A percentile compares a stretch with the other conserved stretches of the same genome.
Conservation (phyloP, 2,888 invertebrate genomes). For the Kryphioiulus occultus region DNA sequence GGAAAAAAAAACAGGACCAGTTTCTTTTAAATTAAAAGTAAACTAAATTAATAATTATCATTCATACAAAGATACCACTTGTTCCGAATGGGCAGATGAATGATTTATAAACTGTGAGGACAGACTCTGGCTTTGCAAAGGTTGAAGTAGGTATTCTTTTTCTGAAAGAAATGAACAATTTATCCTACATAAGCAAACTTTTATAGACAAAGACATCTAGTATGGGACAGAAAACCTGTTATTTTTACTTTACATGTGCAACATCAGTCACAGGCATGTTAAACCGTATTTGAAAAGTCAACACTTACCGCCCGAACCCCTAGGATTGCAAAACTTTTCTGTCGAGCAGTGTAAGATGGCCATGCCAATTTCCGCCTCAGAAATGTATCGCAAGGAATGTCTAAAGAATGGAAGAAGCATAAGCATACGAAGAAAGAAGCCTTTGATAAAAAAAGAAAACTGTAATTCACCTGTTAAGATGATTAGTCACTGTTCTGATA, state of each 20-base stretch:
- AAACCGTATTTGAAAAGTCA: neutral
- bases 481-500: neutral
- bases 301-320: neutral
- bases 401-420: neutral
- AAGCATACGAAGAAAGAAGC: neutral
- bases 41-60: neutral
- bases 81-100: neutral
- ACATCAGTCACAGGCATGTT: neutral
- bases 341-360: constrained; percentile 33
- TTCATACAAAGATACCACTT: neutral
- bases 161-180: neutral
- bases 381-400: neutral
- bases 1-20: too few relatives aligned
- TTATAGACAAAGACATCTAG: too few relatives aligned
- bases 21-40: too few relatives aligned
- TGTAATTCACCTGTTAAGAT: neutral
- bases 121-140: neutral
- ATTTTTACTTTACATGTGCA: too few relatives aligned
- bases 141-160: neutral
- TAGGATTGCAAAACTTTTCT: constrained; percentile 37
- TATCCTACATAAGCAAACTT: too few relatives aligned
- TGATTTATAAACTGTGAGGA: neutral
- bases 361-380: constrained; percentile 35
- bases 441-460: neutral
- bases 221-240: too few relatives aligned